Conservation (phyloP, 2,113 vertebrate genomes). For the Taurulus bubalis region DNA sequence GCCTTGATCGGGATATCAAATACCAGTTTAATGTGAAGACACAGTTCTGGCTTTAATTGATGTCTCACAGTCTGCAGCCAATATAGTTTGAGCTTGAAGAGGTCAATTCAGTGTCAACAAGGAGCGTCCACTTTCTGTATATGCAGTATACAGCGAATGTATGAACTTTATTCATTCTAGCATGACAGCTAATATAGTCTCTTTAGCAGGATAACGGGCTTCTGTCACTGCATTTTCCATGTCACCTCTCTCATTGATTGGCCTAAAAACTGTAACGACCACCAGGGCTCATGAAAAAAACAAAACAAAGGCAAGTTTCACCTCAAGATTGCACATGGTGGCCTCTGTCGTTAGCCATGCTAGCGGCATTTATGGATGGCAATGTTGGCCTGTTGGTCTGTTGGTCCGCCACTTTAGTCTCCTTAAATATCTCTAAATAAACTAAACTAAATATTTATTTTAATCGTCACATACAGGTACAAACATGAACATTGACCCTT, state of each 20-base stretch:
- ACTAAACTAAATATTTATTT: neutral
- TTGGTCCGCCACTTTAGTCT: neutral
- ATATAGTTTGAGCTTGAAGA: slow-evolving; percentile 16
- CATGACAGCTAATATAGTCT: slow-evolving; percentile 33
- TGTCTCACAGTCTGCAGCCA: slow-evolving; percentile 23
- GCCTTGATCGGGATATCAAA: slow-evolving; percentile 66
- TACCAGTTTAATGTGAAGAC: slow-evolving; percentile 69
- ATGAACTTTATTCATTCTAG: slow-evolving; percentile 21
- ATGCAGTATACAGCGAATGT: neutral
- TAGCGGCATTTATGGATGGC: neutral
- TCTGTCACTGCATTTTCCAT: slow-evolving; percentile 47
- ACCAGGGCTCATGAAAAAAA: neutral
- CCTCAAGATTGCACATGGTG: neutral
- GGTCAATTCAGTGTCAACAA: slow-evolving; percentile 8
- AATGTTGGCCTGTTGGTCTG: neutral
- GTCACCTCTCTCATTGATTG: slow-evolving; percentile 46
- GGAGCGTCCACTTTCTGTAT: neutral
- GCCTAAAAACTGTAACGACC: slow-evolving; percentile 50
- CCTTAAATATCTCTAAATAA: neutral
- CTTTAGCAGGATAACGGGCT: slow-evolving; percentile 52
- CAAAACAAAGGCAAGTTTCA: slow-evolving; percentile 24
- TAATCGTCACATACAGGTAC: neutral
- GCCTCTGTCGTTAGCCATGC: neutral
- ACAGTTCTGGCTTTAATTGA: slow-evolving; percentile 65
- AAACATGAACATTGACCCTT: neutral